These are phyloP conservation scores for Labeo calbasu DNA, from an alignment of 2,797 vertebrate genomes.

Conservation along the genomic window DNA sequence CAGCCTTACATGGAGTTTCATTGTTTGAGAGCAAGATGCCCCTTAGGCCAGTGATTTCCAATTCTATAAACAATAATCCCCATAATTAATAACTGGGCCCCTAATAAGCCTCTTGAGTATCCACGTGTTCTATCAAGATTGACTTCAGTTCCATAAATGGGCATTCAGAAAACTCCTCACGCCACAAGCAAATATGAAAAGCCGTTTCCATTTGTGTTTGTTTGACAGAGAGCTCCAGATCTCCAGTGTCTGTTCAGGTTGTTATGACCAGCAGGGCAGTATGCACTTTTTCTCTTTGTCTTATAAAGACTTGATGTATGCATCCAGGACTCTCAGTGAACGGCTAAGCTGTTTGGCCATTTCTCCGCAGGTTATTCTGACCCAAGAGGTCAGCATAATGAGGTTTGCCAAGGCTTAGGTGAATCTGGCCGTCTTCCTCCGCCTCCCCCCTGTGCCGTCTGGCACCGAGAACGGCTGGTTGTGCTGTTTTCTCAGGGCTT, in stretches of 20 bases:
- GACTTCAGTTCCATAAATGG: slow-evolving; percentile 47
- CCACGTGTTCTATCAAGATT: slow-evolving; percentile 16
- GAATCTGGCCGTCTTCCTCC: slow-evolving; percentile 12
- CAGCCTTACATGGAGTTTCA: slow-evolving; percentile 30
- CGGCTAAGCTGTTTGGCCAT: slow-evolving; percentile 12
- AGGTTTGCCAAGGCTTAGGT: slow-evolving; percentile 10
- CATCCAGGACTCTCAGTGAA: slow-evolving; percentile 14
- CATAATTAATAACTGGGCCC: slow-evolving; percentile 28
- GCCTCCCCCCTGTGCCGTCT: slow-evolving; percentile 2
- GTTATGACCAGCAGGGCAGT: slow-evolving; percentile 46
- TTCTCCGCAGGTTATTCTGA: slow-evolving; percentile 34
- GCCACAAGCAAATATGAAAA: slow-evolving; percentile 36
- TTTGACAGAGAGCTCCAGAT: slow-evolving; percentile 46
- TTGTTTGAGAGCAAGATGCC: slow-evolving; percentile 28
- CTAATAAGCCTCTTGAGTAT: slow-evolving; percentile 26
- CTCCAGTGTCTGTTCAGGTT: slow-evolving; percentile 39
- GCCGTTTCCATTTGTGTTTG: slow-evolving; percentile 41
- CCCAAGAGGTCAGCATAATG: slow-evolving; percentile 4
- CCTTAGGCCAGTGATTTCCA: slow-evolving; percentile 39
- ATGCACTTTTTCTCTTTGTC: slow-evolving; percentile 28
- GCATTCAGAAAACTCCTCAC: slow-evolving; percentile 31
- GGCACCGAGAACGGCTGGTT: not conserved
- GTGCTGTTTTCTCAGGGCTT: slow-evolving; percentile 46
- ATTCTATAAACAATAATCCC: slow-evolving; percentile 36
- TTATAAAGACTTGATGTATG: slow-evolving; percentile 35